Conservation (phyloP, 1,140 invertebrate species). For the Notospermus geniculatus region DNA sequence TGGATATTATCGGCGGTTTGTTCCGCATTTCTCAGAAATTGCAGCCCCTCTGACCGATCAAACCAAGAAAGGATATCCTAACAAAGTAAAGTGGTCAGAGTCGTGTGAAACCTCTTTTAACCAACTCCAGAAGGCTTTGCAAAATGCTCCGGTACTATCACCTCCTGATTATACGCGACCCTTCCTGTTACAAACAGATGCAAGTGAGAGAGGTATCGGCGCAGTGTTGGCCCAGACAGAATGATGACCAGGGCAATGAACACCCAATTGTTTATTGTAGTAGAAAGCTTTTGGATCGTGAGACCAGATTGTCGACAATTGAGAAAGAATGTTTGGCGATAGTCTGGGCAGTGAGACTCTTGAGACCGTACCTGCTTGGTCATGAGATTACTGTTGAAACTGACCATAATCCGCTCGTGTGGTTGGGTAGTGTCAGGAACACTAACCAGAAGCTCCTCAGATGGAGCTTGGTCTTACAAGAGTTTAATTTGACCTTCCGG, state of each 20-base stretch:
- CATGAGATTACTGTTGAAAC: background rate
- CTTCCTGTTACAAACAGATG: slow-evolving; percentile 29
- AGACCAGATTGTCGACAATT: slow-evolving; percentile 3
- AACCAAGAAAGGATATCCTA: slow-evolving; percentile 18
- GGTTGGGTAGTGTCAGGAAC: background rate
- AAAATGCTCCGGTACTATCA: slow-evolving; percentile 25
- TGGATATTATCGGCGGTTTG: slow-evolving; percentile 40
- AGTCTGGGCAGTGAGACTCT: background rate
- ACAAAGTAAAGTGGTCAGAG: slow-evolving; percentile 42
- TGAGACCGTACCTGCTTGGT: slow-evolving; percentile 1
- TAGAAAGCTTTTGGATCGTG: slow-evolving; percentile 13
- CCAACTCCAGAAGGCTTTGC: slow-evolving; percentile 33
- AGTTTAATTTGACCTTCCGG: background rate
- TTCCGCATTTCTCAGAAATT: slow-evolving; percentile 52
- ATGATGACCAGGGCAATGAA: slow-evolving; percentile 17
- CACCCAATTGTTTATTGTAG: slow-evolving; percentile 24
- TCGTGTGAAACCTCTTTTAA: slow-evolving; percentile 42
- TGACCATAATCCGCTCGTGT: too few species aligned
- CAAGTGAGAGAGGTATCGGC: background rate
- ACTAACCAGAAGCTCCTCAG: slow-evolving; percentile 1
- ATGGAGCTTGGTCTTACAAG: slow-evolving; percentile 8
- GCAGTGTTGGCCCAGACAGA: slow-evolving; percentile 18
- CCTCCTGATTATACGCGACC: slow-evolving; percentile 43
- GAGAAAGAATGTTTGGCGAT: too few species aligned
- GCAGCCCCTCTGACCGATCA: slow-evolving; percentile 45